Conservation (phyloP, 2,888 invertebrate species). For the Rhagium mordax region DNA sequence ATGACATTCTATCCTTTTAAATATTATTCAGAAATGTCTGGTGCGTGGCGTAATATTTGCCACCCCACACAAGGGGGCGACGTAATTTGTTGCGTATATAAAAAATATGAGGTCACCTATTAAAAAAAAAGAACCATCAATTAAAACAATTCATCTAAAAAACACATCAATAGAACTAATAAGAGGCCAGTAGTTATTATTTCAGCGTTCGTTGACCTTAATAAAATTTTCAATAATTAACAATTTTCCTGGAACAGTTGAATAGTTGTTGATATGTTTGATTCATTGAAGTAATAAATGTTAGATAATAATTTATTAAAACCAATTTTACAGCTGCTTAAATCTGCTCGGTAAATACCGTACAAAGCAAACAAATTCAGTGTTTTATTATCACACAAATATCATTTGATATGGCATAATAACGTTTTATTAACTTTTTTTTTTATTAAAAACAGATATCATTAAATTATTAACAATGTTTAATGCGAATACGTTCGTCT, state of each 20-base stretch:
- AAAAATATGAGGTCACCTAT: too few relatives aligned
- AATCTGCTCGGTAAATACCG: not conserved
- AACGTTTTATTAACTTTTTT: not conserved
- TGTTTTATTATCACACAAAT: constrained; percentile 7
- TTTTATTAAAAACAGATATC: not conserved
- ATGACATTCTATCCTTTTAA: too few relatives aligned
- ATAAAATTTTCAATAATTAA: constrained; percentile 10
- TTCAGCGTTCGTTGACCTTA: constrained; percentile 3
- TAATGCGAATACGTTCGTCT: not conserved
- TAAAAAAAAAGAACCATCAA: too few relatives aligned
- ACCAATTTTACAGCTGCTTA: constrained; percentile 14
- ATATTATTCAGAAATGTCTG: too few relatives aligned
- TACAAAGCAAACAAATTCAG: constrained; percentile 13
- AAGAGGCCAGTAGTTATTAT: not conserved
- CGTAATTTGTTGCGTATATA: too few relatives aligned
- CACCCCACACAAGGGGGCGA: too few relatives aligned
- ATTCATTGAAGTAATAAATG: constrained; percentile 3
- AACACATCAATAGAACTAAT: not conserved
- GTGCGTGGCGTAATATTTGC: too few relatives aligned
- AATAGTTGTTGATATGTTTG: constrained; percentile 16
- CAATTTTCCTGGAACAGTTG: constrained; percentile 6
- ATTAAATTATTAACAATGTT: constrained; percentile 8
- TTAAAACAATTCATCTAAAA: not conserved
- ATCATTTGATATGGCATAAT: not conserved
- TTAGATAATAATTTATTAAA: constrained; percentile 24